Evolutionary conservation across 2,113 vertebrate species (phyloP).

Genomic region (Alexandromys fortis): DNA sequence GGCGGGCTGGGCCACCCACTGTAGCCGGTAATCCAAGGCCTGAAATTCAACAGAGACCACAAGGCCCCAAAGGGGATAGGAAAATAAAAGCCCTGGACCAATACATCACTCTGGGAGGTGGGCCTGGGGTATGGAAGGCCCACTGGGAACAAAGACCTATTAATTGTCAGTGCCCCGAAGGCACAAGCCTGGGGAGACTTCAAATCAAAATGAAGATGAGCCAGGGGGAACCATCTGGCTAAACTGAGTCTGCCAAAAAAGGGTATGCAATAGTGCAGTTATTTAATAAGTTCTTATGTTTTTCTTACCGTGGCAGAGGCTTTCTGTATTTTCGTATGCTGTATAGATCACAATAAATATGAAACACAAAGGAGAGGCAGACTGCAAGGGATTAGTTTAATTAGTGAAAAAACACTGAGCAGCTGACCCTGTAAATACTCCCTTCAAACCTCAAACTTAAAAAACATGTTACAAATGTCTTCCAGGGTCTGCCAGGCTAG

Average conservation of each 20-base stretch:
- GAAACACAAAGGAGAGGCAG: conserved; percentile 68
- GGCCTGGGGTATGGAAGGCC: conserved; percentile 54
- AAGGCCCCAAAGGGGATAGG: conserved; percentile 28
- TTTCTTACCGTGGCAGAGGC: conserved; percentile 63
- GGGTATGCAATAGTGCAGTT: conserved; percentile 35
- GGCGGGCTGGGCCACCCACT: conserved; percentile 67
- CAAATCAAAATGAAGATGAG: conserved; percentile 59
- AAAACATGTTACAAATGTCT: conserved; percentile 80
- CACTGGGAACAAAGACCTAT: conserved; percentile 68
- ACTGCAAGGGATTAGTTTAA: conserved; percentile 75
- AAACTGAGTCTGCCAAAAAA: background rate
- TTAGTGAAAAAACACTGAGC: conserved; percentile 74
- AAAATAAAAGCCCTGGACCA: conserved; percentile 54
- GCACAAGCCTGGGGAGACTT: conserved; percentile 48
- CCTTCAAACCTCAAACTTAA: conserved; percentile 77
- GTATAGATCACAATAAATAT: conserved; percentile 68
- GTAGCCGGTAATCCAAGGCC: conserved; percentile 44
- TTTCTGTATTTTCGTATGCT: conserved; percentile 57
- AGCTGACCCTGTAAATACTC: conserved; percentile 77
- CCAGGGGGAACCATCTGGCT: conserved; percentile 34
- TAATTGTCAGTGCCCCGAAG: conserved; percentile 50
- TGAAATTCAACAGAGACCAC: conserved; percentile 67
- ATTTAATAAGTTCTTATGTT: conserved; percentile 60
- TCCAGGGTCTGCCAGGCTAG: conserved; percentile 70
- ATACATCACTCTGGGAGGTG: conserved; percentile 61